Percentiles rank a stretch among this genome's conserved stretches.
Conservation (phyloP, 2,797 vertebrate genomes). For the Typhlichthys subterraneus region DNA sequence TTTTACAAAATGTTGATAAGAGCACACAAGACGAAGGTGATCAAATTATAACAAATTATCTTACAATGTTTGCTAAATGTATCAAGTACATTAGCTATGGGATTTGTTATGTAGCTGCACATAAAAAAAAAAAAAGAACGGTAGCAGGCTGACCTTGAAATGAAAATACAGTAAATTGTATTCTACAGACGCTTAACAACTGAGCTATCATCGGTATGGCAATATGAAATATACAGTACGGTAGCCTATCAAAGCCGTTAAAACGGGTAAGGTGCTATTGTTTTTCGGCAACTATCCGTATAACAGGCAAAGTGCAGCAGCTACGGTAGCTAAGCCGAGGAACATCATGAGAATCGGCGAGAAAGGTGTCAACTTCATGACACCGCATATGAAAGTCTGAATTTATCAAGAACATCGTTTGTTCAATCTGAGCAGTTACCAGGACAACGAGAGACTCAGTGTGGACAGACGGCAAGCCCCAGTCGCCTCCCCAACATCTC, state of each 20-base stretch:
- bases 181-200: no score
- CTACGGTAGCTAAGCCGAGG: conserved; percentile 60
- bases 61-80: no score
- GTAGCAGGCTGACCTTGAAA: conserved; percentile 65
- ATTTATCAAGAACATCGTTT: background rate
- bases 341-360: background rate
- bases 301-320: conserved; percentile 7
- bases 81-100: no score
- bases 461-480: conserved; percentile 94
- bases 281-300: conserved; percentile 1
- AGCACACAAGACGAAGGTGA: background rate
- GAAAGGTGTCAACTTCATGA: background rate
- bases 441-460: conserved; percentile 88
- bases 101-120: no score
- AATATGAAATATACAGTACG: no score
- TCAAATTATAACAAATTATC: background rate
- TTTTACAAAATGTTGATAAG: background rate
- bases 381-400: no score
- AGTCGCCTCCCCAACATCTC: conserved; percentile 92
- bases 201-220: no score
- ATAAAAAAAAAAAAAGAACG: background rate
- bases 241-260: no score
- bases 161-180: background rate
- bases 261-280: no score
- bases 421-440: conserved; percentile 74